Conservation (phyloP, 2,113 vertebrate genomes). For the Gobiocypris rarus region DNA sequence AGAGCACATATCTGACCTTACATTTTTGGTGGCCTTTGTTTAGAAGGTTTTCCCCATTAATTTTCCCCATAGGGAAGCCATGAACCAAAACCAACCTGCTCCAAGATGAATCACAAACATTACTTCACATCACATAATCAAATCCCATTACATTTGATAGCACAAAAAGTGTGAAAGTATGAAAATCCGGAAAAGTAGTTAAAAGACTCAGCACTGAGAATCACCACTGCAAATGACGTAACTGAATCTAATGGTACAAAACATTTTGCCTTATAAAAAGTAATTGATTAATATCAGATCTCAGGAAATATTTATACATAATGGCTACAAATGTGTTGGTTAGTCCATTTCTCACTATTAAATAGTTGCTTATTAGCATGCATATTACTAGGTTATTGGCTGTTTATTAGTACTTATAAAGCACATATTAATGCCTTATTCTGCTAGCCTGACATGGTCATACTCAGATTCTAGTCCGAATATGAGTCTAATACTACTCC, state of each 20-base stretch:
- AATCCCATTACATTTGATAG: background rate
- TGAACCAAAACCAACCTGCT: background rate
- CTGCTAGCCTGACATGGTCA: too few relatives aligned
- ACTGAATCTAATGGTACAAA: background rate
- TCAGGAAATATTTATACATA: too few relatives aligned
- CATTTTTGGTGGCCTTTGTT: background rate
- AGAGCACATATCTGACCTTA: background rate
- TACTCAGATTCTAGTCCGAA: too few relatives aligned
- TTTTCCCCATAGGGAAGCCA: background rate
- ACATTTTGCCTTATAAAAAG: background rate
- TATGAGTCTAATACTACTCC: too few relatives aligned
- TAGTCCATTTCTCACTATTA: too few relatives aligned
- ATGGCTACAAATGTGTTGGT: too few relatives aligned
- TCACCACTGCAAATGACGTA: background rate
- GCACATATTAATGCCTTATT: too few relatives aligned
- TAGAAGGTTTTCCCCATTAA: background rate
- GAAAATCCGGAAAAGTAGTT: background rate
- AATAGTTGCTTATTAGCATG: too few relatives aligned
- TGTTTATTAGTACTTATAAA: too few relatives aligned
- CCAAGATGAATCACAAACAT: background rate
- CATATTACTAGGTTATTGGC: too few relatives aligned
- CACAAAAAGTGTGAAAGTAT: too few relatives aligned
- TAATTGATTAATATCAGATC: background rate
- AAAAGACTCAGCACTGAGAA: background rate
- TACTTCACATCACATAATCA: too few relatives aligned